A percentile compares a stretch with the other conserved stretches of the same genome.
Evolutionary conservation across 1,140 invertebrate species (phyloP).

Genomic region (Vanessa tameamea): DNA sequence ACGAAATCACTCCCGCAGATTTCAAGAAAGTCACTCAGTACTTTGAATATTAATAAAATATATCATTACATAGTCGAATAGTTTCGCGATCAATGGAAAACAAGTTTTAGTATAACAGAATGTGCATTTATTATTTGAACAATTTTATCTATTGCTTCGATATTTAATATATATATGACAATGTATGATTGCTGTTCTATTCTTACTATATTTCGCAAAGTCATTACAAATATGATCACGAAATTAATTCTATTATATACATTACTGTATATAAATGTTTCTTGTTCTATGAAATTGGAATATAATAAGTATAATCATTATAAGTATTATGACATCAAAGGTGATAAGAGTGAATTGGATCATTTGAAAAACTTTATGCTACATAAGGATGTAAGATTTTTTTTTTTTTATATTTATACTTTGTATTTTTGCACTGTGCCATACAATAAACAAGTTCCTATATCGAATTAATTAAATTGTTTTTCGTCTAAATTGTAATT

Average conservation of each 20-base stretch:
- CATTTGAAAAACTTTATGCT: constrained; percentile 34
- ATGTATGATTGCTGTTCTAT: background rate
- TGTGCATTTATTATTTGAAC: constrained; percentile 12
- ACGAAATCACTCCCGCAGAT: too few species aligned
- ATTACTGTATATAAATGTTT: background rate
- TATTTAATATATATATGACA: constrained; percentile 15
- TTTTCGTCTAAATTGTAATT: too few species aligned
- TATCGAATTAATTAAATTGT: too few species aligned
- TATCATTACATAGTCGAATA: background rate
- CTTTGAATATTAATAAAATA: too few species aligned
- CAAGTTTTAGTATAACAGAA: background rate
- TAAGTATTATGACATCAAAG: constrained; percentile 46
- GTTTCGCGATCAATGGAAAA: background rate
- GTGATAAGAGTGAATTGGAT: constrained; percentile 32
- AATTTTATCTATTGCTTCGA: constrained; percentile 20
- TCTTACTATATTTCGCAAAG: background rate
- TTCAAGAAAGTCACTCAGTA: too few species aligned
- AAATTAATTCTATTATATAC: background rate
- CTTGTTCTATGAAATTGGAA: background rate
- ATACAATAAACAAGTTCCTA: too few species aligned
- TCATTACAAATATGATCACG: background rate
- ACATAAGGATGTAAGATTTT: constrained; percentile 51
- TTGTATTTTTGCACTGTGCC: too few species aligned
- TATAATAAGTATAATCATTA: constrained; percentile 54
- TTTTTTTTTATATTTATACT: background rate